phyloP scores from a whole-genome alignment of 2,113 vertebrate species.

The Pyxicephalus adspersus region DNA sequence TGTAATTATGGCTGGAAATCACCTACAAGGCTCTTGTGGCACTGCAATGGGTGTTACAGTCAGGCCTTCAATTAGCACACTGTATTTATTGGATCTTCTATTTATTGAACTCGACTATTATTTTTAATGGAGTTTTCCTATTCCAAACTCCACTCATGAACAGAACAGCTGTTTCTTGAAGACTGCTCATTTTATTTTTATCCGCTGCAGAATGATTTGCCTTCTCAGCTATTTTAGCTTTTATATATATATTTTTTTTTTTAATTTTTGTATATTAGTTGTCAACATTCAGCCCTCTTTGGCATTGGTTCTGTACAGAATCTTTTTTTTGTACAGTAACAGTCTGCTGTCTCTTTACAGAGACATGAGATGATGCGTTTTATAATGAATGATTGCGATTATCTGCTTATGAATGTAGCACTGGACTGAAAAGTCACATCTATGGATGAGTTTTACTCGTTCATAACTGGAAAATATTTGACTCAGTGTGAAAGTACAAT shows the following conservation, averaged over 20 bases:
- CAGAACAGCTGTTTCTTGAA: not conserved
- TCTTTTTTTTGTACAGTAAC: not conserved
- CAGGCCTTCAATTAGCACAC: not conserved
- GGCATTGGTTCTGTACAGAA: not conserved
- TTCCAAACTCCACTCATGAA: not conserved
- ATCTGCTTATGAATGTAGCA: too few species aligned
- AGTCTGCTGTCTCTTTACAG: too few species aligned
- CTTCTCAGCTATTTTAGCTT: not conserved
- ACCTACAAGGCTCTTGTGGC: not conserved
- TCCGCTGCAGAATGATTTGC: not conserved
- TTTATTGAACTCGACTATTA: slow-evolving; percentile 24
- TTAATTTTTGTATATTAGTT: not conserved
- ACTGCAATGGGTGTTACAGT: not conserved
- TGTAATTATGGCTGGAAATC: not conserved
- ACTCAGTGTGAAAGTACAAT: too few species aligned
- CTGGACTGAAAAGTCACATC: too few species aligned
- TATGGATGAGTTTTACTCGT: too few species aligned
- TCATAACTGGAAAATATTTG: too few species aligned
- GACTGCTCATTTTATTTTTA: not conserved
- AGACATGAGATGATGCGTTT: too few species aligned
- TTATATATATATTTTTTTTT: not conserved
- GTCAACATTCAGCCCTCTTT: not conserved
- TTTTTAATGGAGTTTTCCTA: not conserved
- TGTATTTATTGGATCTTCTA: slow-evolving; percentile 25
- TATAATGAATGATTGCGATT: too few species aligned